These are phyloP conservation scores for Avahi laniger DNA, from an alignment of 2,797 vertebrate genomes.

Conservation along the genomic window DNA sequence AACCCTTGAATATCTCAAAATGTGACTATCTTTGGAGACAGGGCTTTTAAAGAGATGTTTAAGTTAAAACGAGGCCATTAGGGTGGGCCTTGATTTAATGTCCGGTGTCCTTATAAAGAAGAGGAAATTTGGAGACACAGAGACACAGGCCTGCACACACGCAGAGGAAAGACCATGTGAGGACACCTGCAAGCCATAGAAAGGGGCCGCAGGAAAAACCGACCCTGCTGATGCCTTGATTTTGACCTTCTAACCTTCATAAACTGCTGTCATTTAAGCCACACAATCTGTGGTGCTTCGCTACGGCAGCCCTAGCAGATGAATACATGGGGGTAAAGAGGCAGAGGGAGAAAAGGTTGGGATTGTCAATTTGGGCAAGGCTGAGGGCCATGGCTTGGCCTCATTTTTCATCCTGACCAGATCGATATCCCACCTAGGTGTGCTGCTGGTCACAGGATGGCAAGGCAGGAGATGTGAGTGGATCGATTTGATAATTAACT, in stretches of 20 bases:
- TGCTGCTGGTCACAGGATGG: not conserved
- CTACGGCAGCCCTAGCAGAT: not conserved
- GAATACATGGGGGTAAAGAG: not conserved
- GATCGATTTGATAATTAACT: conserved; percentile 22
- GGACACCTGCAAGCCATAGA: not conserved
- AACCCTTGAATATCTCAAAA: not conserved
- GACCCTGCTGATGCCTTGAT: not conserved
- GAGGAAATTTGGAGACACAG: not conserved
- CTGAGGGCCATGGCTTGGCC: not conserved
- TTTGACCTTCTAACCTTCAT: not conserved
- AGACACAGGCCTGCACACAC: not conserved
- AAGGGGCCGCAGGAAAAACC: not conserved
- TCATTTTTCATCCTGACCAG: not conserved
- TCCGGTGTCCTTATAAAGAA: not conserved
- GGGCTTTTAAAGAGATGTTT: not conserved
- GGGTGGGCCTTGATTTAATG: not conserved
- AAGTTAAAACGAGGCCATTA: not conserved
- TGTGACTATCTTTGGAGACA: not conserved
- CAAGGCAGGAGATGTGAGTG: not conserved
- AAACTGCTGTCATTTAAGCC: not conserved
- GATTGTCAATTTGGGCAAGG: not conserved
- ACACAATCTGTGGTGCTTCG: not conserved
- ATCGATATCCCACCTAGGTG: not conserved
- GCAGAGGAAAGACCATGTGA: not conserved
- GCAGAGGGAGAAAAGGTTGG: not conserved